A percentile compares a stretch with the other conserved stretches of the same genome.
Conservation (phyloP, 2,797 vertebrate species). For the Leptoclinus maculatus region DNA sequence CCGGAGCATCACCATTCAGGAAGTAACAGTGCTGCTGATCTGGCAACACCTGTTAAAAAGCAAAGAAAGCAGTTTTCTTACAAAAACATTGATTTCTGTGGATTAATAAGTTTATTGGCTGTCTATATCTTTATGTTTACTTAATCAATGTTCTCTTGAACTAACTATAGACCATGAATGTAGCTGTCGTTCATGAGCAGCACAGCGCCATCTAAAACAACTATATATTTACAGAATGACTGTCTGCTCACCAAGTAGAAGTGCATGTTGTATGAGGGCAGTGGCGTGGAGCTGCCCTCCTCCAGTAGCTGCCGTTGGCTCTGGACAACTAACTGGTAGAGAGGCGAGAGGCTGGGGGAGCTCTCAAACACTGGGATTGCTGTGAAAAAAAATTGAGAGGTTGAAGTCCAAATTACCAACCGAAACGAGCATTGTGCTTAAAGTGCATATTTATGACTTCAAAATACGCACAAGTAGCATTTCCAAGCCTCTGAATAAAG, state of each 20-base stretch:
- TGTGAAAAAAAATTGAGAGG: conserved; percentile 51
- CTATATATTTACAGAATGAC: background rate
- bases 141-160: background rate
- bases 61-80: background rate
- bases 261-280: conserved; percentile 88
- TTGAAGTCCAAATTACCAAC: background rate
- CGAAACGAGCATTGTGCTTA: background rate
- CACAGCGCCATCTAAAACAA: background rate
- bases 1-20: conserved; percentile 95
- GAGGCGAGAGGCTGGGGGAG: conserved; percentile 85
- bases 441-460: background rate
- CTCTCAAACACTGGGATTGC: conserved; percentile 94
- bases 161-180: background rate
- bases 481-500: conserved; percentile 94
- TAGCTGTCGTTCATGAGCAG: background rate
- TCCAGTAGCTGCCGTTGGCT: conserved; percentile 91
- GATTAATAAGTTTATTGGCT: background rate
- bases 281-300: conserved; percentile 72
- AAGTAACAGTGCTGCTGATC: conserved; percentile 99
- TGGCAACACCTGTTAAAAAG: conserved; percentile 89
- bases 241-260: conserved; percentile 93
- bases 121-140: background rate
- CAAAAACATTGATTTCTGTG: background rate
- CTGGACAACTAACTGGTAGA: conserved; percentile 94
- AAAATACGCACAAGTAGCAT: conserved; percentile 86